Evolutionary conservation across 2,113 vertebrate species (phyloP).

Genomic region (Atrichornis clamosus): DNA sequence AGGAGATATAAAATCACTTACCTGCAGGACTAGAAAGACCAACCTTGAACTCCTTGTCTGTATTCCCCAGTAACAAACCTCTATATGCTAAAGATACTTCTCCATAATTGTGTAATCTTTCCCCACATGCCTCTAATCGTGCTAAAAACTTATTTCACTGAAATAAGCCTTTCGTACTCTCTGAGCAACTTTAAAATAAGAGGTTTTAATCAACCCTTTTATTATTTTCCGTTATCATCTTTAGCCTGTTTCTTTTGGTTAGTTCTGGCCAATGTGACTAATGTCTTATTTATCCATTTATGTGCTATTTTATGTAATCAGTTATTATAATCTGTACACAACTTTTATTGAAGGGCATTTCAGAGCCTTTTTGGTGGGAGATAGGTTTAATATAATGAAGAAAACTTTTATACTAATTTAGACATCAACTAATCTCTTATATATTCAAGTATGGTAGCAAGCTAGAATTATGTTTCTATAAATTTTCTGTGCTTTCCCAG

Average conservation of each 20-base stretch:
- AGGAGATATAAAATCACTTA: not conserved
- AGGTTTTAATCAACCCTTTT: not conserved
- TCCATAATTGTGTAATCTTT: not conserved
- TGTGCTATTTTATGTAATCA: not conserved
- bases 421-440: not conserved
- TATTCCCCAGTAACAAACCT: not conserved
- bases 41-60: not conserved
- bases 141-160: not conserved
- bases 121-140: not conserved
- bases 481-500: not conserved
- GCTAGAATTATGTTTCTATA: slow-evolving; percentile 2
- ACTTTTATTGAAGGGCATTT: not conserved
- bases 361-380: not conserved
- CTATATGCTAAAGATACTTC: not conserved
- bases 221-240: not conserved
- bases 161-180: not conserved
- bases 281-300: not conserved
- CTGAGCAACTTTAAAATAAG: not conserved
- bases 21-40: not conserved
- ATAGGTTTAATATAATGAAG: not conserved
- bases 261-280: not conserved
- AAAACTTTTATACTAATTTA: not conserved
- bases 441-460: not conserved
- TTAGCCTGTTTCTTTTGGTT: not conserved
- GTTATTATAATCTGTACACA: not conserved